Base-by-base conservation (phyloP, 2,113 vertebrate genomes). In the Aplodontia rufa region DNA sequence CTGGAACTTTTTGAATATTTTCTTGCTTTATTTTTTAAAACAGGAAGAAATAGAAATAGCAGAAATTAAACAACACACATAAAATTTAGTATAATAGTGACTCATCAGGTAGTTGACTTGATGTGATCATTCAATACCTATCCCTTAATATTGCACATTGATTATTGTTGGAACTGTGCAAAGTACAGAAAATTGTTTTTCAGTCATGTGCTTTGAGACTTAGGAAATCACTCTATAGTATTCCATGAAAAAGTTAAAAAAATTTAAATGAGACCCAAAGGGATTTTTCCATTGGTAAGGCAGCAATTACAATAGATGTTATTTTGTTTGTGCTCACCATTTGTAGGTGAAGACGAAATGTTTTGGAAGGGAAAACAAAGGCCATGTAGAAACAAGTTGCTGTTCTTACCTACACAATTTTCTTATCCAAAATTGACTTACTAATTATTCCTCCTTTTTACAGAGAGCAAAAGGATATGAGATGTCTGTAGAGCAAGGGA, bases 181-280 rank as follows among this genome's bases (percentile, higher is more conserved):
- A 94, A 58, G 64, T 64, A 53, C 37, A 62, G 26, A 47, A 78
- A 51, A 49, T 20, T 58, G 26, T 58, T 80, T 83, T 72, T 93
- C 94, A 78, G 6, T 47, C 87, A 74, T 85, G 45, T 81, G n/a
- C 20, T 78, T 87, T 66, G 87, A 92, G 49, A 81, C 19, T 51
- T 81, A n/a, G 42, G 60, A 86, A 87, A 58, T 19, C 5, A 62
- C 49, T 62, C 16, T 90, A 47, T 8, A 87, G 35, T 75, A 68
- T 88, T n/a, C 45, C 22, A 91, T 78, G 82, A 95, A 97, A 91
- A 69, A 64, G 90, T 91, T 95, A 91, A 97, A 71, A 71, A 3
- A 79, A 42, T 92, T 92, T 93, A 87, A 87, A 72, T 90, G 35
- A 68, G 42, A 32, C 51, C n/a, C 22, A 53, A 24, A 58, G 51